Percentiles rank a stretch among this genome's conserved stretches.
phyloP scores from a whole-genome alignment of 2,797 vertebrate genomes.

The Allobates femoralis region DNA sequence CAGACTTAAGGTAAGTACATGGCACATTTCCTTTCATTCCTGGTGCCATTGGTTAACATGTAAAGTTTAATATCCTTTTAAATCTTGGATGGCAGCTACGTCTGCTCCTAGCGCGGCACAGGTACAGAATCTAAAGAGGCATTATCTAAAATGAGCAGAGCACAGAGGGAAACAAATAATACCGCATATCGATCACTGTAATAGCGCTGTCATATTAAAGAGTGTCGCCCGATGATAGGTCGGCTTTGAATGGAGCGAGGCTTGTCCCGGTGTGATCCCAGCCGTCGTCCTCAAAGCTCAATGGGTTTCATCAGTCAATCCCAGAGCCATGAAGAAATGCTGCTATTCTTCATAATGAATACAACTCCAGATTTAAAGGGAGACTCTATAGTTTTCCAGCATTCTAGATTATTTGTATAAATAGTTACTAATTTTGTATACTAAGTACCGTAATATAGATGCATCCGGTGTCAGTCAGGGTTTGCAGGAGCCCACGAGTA shows the following conservation, averaged over 20 bases:
- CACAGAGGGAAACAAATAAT: conserved; percentile 7
- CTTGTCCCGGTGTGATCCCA: neutral
- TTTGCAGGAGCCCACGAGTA: too few relatives aligned
- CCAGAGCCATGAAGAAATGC: neutral
- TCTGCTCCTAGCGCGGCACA: neutral
- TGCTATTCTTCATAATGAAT: neutral
- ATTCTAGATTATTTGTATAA: too few relatives aligned
- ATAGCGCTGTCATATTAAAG: conserved; percentile 13
- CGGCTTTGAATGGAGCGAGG: conserved; percentile 19
- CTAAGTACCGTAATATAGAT: too few relatives aligned
- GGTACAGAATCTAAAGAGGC: neutral
- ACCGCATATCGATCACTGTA: conserved; percentile 14
- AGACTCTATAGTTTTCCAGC: too few relatives aligned
- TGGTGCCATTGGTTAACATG: neutral
- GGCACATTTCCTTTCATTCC: neutral
- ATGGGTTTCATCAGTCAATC: neutral
- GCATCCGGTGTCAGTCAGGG: too few relatives aligned
- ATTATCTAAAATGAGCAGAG: conserved; percentile 12
- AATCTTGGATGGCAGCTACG: neutral
- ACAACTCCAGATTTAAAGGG: neutral
- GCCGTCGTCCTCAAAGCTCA: neutral
- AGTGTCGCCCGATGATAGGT: conserved; percentile 1
- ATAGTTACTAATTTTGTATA: too few relatives aligned
- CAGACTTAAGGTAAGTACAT: neutral
- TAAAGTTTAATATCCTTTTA: neutral